Evolutionary conservation across 2,113 vertebrate species (phyloP).

Genomic region (Gadus macrocephalus): DNA sequence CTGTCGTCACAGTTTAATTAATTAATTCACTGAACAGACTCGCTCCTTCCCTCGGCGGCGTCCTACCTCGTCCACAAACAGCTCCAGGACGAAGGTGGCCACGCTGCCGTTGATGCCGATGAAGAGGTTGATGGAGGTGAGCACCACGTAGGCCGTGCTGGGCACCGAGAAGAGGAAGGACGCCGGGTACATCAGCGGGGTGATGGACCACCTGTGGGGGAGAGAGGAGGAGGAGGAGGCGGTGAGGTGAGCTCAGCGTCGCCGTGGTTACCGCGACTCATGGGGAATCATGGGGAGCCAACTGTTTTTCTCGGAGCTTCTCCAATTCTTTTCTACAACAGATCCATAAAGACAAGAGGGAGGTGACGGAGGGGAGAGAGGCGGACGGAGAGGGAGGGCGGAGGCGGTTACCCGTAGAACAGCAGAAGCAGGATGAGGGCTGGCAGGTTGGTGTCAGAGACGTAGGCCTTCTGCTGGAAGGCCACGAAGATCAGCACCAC

Average conservation of each 20-base stretch:
- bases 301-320: too few relatives aligned
- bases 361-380: too few relatives aligned
- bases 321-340: too few relatives aligned
- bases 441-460: conserved; percentile 74
- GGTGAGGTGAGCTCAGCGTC: too few relatives aligned
- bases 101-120: conserved; percentile 79
- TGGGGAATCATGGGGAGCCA: too few relatives aligned
- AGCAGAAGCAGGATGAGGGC: conserved; percentile 74
- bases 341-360: too few relatives aligned
- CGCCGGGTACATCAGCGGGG: conserved; percentile 79
- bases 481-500: conserved; percentile 76
- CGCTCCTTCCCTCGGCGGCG: not conserved
- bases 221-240: too few relatives aligned
- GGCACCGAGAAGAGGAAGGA: conserved; percentile 77
- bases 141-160: conserved; percentile 77
- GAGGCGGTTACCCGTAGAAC: conserved; percentile 69
- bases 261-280: too few relatives aligned
- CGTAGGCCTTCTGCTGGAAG: conserved; percentile 77
- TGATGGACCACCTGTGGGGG: conserved; percentile 74
- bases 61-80: conserved; percentile 74
- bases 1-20: too few relatives aligned
- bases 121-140: conserved; percentile 78
- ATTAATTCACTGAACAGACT: too few relatives aligned
- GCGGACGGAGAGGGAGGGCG: too few relatives aligned
- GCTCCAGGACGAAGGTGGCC: conserved; percentile 78